Conservation (phyloP, 2,888 invertebrate species). For the Melanophora roralis region DNA sequence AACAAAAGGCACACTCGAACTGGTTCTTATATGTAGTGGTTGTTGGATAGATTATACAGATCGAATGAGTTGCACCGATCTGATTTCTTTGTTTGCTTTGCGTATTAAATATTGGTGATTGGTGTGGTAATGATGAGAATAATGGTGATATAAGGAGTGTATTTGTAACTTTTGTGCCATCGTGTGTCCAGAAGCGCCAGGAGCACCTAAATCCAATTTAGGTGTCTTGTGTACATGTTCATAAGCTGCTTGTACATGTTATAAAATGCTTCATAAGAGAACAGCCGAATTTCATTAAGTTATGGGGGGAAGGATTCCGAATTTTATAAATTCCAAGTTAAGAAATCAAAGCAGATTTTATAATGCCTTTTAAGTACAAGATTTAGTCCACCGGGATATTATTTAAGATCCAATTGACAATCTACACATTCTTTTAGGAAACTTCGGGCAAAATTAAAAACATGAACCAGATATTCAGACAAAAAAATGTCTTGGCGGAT, state of each 20-base stretch:
- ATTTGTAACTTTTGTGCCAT: constrained; percentile 51
- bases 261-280: constrained; percentile 45
- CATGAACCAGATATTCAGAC: too few species aligned
- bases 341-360: background rate
- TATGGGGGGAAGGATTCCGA: constrained; percentile 24
- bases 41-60: background rate
- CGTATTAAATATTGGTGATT: constrained; percentile 44
- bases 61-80: background rate
- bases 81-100: constrained; percentile 1
- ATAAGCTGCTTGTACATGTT: constrained; percentile 57
- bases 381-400: too few species aligned
- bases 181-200: constrained; percentile 64
- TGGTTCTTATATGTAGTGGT: constrained; percentile 13
- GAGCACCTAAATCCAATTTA: constrained; percentile 66
- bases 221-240: constrained; percentile 62
- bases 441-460: too few species aligned
- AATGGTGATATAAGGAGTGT: constrained; percentile 55
- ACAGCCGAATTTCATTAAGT: constrained; percentile 40
- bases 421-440: too few species aligned
- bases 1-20: background rate
- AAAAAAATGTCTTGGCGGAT: too few species aligned
- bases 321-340: background rate
- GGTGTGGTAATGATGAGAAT: constrained; percentile 59
- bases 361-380: too few species aligned
- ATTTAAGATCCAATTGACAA: too few species aligned